These are phyloP conservation scores for Aurelia coerulea DNA, from an alignment of 30 jellyfish, hydroid and myxozoan species.

Conservation along the genomic window DNA sequence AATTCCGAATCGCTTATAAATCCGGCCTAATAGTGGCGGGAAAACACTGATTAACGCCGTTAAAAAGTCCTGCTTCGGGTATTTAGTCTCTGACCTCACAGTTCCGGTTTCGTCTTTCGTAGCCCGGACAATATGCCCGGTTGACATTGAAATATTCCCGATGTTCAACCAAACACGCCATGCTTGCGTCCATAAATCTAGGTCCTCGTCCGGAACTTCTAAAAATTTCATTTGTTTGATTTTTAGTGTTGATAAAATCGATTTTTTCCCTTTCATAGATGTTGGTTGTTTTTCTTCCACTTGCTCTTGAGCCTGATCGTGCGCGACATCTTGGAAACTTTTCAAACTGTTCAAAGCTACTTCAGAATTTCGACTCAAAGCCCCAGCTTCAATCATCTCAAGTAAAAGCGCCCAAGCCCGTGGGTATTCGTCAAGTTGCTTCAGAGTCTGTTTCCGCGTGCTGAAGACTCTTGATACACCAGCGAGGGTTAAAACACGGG, in stretches of 20 bases:
- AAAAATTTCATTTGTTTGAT: conserved; percentile 57
- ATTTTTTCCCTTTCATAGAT: conserved; percentile 13
- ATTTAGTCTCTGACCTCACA: conserved; percentile 48
- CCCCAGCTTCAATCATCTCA: conserved; percentile 91
- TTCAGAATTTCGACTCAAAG: conserved; percentile 86
- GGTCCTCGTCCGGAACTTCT: conserved; percentile 69
- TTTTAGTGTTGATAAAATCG: conserved; percentile 14
- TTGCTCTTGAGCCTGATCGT: conserved; percentile 53
- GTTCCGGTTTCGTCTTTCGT: conserved; percentile 77
- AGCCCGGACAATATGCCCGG: conserved; percentile 65
- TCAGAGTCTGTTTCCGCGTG: conserved; percentile 69
- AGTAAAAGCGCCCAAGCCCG: conserved; percentile 97
- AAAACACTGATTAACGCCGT: conserved; percentile 85
- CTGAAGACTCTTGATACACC: conserved; percentile 96
- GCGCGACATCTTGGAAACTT: conserved; percentile 93
- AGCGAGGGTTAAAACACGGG: conserved; percentile 91
- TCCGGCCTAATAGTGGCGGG: conserved; percentile 91
- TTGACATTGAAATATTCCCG: conserved; percentile 84
- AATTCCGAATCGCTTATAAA: conserved; percentile 85
- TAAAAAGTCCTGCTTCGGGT: conserved; percentile 89
- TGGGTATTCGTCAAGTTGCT: conserved; percentile 76
- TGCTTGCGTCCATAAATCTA: conserved; percentile 91
- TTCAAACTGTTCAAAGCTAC: conserved; percentile 92
- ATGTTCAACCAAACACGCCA: conserved; percentile 97
- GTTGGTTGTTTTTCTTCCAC: conserved; percentile 34